Evolutionary conservation across 2,797 vertebrate genomes (phyloP).

Genomic region (Cyclura pinguis): DNA sequence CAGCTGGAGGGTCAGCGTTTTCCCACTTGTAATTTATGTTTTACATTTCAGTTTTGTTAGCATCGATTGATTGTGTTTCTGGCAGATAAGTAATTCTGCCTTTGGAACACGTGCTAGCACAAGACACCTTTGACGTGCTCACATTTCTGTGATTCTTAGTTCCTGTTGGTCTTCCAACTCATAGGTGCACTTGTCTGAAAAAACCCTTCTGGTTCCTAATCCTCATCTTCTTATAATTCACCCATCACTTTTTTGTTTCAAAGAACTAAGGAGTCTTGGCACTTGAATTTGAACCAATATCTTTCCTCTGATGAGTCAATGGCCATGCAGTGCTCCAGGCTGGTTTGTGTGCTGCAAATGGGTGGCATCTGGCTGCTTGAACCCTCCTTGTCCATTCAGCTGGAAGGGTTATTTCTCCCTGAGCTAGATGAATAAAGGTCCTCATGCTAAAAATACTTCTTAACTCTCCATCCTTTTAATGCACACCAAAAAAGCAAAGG

Average conservation of each 20-base stretch:
- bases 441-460: slow-evolving; percentile 40
- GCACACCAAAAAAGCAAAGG: slow-evolving; percentile 15
- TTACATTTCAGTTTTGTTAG: too few relatives aligned
- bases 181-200: not conserved
- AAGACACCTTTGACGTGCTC: too few relatives aligned
- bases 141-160: not conserved
- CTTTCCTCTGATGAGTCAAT: slow-evolving; percentile 21
- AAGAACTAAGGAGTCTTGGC: not conserved
- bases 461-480: slow-evolving; percentile 3
- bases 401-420: slow-evolving; percentile 38
- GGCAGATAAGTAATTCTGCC: not conserved
- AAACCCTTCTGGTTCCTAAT: not conserved
- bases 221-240: not conserved
- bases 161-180: not conserved
- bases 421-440: slow-evolving; percentile 40
- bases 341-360: slow-evolving; percentile 2
- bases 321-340: not conserved
- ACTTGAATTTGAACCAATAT: not conserved
- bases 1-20: not conserved
- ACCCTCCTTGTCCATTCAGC: slow-evolving; percentile 11
- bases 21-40: too few relatives aligned
- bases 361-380: slow-evolving; percentile 38
- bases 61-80: not conserved
- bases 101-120: not conserved
- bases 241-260: not conserved